Percentiles rank a stretch among this genome's conserved stretches.
These are phyloP conservation scores for Strix occidentalis DNA, from an alignment of 2,797 vertebrate species.

Conservation along the genomic window DNA sequence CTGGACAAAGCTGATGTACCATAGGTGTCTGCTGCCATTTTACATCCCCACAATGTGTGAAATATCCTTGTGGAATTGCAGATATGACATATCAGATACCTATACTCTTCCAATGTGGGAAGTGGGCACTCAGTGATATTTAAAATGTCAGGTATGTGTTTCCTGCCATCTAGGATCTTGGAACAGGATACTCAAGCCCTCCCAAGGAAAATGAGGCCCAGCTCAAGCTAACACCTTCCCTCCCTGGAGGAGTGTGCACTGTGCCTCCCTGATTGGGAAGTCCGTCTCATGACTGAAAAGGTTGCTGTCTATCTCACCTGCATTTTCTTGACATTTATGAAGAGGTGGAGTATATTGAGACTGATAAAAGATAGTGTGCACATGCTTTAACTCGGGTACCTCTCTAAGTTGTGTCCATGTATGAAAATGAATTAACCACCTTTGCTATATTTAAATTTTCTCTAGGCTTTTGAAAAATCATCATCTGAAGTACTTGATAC, in stretches of 20 bases:
- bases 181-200: background rate
- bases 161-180: background rate
- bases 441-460: background rate
- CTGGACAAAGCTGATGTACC: background rate
- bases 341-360: background rate
- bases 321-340: background rate
- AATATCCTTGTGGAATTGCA: background rate
- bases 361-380: background rate
- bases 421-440: background rate
- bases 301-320: background rate
- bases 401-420: background rate
- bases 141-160: background rate
- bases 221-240: background rate
- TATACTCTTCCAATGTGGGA: background rate
- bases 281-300: background rate
- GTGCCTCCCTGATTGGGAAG: background rate
- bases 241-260: accelerated
- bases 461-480: background rate
- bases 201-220: background rate
- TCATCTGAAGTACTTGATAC: background rate
- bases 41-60: background rate
- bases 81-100: background rate
- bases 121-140: background rate
- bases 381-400: background rate
- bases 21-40: background rate